Conservation (phyloP, 1,140 invertebrate species). For the Psix sp. region DNA sequence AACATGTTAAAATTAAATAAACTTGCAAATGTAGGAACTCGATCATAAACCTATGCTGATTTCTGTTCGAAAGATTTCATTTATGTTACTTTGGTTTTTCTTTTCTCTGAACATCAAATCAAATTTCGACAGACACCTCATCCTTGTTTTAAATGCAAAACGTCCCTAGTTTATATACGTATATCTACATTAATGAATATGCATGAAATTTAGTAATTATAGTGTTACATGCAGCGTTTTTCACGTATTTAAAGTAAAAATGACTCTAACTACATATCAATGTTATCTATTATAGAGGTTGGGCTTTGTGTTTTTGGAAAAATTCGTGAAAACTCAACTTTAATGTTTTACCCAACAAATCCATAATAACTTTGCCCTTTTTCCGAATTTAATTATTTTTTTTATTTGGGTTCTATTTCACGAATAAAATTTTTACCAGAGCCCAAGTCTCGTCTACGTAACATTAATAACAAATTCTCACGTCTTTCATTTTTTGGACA, state of each 20-base stretch:
- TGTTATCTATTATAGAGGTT: constrained; percentile 56
- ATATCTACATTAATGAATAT: constrained; percentile 59
- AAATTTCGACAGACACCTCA: constrained; percentile 36
- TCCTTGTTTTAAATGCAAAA: constrained; percentile 47
- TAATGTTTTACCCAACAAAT: background rate
- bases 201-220: constrained; percentile 56
- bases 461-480: constrained; percentile 55
- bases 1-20: constrained; percentile 38
- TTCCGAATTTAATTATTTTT: constrained; percentile 2
- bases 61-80: background rate
- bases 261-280: constrained; percentile 57
- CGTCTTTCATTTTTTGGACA: constrained; percentile 39
- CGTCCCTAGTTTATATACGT: constrained; percentile 49
- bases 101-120: constrained; percentile 20
- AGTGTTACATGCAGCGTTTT: constrained; percentile 52
- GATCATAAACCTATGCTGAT: constrained; percentile 21
- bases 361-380: background rate
- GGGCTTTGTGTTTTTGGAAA: constrained; percentile 37
- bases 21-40: constrained; percentile 44
- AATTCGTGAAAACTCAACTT: constrained; percentile 28
- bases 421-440: constrained; percentile 25
- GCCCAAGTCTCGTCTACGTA: constrained; percentile 54
- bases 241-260: constrained; percentile 56
- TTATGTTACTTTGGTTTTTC: background rate
- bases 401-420: constrained; percentile 2